phyloP scores from a whole-genome alignment of 2,797 vertebrate genomes.

The Delichon dasypus region DNA sequence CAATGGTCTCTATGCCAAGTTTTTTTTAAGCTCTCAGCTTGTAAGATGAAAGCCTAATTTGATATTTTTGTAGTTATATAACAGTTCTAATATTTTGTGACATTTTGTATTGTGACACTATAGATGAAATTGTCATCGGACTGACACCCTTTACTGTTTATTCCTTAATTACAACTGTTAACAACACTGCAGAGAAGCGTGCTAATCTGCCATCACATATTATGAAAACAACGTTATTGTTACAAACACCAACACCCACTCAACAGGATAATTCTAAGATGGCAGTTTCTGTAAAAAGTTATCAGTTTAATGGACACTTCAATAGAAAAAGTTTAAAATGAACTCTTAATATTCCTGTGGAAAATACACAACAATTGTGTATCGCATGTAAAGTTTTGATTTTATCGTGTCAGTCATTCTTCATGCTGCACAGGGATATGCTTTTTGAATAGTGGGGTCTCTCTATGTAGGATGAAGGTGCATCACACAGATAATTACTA shows the following conservation, averaged over 20 bases:
- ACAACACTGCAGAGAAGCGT: conserved; percentile 79
- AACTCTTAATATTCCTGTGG: conserved; percentile 32
- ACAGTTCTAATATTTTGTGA: conserved; percentile 84
- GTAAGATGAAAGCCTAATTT: conserved; percentile 74
- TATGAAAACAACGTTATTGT: conserved; percentile 84
- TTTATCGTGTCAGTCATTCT: not conserved
- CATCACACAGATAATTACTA: not conserved
- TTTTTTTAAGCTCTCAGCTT: conserved; percentile 64
- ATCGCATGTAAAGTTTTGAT: not conserved
- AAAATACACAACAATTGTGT: conserved; percentile 17
- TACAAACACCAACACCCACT: conserved; percentile 82
- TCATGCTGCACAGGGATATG: not conserved
- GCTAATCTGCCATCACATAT: conserved; percentile 81
- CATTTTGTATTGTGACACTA: conserved; percentile 85
- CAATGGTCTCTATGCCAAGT: conserved; percentile 70
- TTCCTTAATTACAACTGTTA: conserved; percentile 84
- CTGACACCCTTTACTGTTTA: conserved; percentile 82
- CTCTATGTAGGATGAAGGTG: not conserved
- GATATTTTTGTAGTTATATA: conserved; percentile 79
- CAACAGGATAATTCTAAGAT: conserved; percentile 78
- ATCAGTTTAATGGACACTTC: conserved; percentile 65
- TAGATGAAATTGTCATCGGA: conserved; percentile 83
- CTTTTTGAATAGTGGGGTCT: not conserved
- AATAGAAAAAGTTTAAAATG: conserved; percentile 58
- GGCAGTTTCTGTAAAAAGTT: conserved; percentile 73